Conservation (phyloP, 2,888 invertebrate species). For the Gonocerus acuteangulatus region DNA sequence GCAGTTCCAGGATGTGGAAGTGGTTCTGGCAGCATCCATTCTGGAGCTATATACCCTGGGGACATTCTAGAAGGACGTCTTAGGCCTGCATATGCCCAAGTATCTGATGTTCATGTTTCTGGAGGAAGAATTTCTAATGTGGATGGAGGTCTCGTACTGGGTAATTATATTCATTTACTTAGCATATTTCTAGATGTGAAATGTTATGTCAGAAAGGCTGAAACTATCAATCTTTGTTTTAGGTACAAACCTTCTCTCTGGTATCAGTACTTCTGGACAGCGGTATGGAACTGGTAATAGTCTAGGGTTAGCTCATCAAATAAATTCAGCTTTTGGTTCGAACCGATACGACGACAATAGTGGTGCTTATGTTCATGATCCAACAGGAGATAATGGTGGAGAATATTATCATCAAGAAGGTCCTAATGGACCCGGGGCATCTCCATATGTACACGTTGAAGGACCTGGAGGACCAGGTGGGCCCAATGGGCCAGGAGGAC, state of each 20-base stretch:
- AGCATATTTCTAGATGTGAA: conserved; percentile 1
- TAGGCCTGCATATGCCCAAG: conserved; percentile 40
- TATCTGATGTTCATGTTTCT: conserved; percentile 41
- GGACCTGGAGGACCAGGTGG: neutral
- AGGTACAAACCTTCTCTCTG: conserved; percentile 31
- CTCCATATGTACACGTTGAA: conserved; percentile 37
- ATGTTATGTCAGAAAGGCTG: neutral
- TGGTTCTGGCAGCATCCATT: conserved; percentile 24
- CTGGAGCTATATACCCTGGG: conserved; percentile 39
- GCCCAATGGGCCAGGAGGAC: neutral
- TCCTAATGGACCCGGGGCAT: conserved; percentile 25
- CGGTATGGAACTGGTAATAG: conserved; percentile 24
- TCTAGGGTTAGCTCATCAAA: conserved; percentile 42
- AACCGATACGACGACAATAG: conserved; percentile 31
- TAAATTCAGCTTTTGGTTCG: conserved; percentile 15
- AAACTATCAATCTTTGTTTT: neutral
- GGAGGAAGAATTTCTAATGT: conserved; percentile 40
- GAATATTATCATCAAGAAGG: conserved; percentile 33
- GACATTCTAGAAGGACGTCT: conserved; percentile 40
- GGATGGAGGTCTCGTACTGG: conserved; percentile 39
- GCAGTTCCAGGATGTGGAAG: conserved; percentile 40
- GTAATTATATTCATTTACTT: conserved; percentile 30
- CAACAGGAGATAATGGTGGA: conserved; percentile 35
- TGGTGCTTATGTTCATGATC: conserved; percentile 36
- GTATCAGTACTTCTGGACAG: conserved; percentile 19